Evolutionary conservation across 2,113 vertebrate genomes (phyloP), one percentile per base, ranked within the genome.

Genomic region (Orthonyx spaldingii): DNA sequence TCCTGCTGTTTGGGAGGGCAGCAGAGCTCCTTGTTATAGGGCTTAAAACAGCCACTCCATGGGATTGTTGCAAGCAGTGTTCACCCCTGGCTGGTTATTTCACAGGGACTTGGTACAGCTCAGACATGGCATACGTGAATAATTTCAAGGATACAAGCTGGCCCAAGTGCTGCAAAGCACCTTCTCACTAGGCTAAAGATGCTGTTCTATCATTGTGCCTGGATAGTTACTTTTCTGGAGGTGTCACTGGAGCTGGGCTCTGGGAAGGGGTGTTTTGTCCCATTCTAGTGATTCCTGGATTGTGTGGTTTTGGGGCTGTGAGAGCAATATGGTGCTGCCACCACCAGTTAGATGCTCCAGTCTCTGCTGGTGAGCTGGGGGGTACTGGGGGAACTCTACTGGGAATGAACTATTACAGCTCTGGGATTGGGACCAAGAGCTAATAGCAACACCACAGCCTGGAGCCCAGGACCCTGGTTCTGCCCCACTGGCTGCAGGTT

Each of bases 241-340:
- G 28, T 70, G 37, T 63, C 0, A 1, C 46, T 30, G 53, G 24
- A 44, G 72, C 53, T 53, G 75, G 52, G 17, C 66, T 74, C 42
- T 42, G 59, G 59, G 42, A 50, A 9, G 11, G 27, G 17, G 2
- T 0, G 1, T 37, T 57, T 64, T 47, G 18, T 50, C 33, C 57
- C 3, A 0, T 57, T 56, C 1, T 1, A 18, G 30, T 0, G 2
- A 64, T 76, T 59, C 24, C 72, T 50, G 46, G 8, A 1, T 23
- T 37, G 33, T 19, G 0, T 4, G 3, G 28, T 60, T 89, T 71
- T 61, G n/a, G 37, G 83, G 41, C 16, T 24, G 6, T n/a, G 63
- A 21, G 52, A 64, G 13, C 28, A 30, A 7, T 19, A 1, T 6
- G 44, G 13, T 53, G 78, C 56, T 79, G 41, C 66, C 28, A 37